Conservation (phyloP, 2,797 vertebrate species). For the Masticophis lateralis region DNA sequence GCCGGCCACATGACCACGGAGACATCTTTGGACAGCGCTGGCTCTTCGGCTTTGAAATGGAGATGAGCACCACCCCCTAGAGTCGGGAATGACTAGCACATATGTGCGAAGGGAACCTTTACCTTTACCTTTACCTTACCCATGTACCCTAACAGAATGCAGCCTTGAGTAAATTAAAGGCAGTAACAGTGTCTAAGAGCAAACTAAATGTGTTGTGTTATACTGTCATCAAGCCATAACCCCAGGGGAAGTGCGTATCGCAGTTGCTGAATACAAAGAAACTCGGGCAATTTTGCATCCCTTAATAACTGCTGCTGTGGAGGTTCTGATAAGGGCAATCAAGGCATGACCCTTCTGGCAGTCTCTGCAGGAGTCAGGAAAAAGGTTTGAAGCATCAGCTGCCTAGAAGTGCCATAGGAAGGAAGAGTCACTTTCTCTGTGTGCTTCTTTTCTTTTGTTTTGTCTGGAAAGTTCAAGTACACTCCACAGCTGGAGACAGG, state of each 20-base stretch:
- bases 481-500: conserved; percentile 8
- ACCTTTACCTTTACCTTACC: no score
- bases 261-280: background rate
- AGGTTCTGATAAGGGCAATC: background rate
- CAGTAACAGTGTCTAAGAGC: background rate
- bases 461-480: conserved; percentile 3
- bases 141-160: background rate
- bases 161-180: background rate
- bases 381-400: conserved; percentile 1
- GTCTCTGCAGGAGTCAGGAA: conserved; percentile 6
- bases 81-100: no score
- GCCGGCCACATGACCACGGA: no score
- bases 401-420: background rate
- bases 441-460: conserved; percentile 3
- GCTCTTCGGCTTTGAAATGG: no score
- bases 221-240: background rate
- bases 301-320: background rate
- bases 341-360: background rate
- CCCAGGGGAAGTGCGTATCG: background rate
- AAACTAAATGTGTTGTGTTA: background rate
- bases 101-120: no score
- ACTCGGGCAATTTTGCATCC: background rate
- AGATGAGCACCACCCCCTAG: no score
- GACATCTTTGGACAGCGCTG: no score
- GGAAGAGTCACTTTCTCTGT: background rate